These are phyloP conservation scores for Gallinago nigripennis DNA, from an alignment of 2,797 vertebrate species.

Conservation along the genomic window DNA sequence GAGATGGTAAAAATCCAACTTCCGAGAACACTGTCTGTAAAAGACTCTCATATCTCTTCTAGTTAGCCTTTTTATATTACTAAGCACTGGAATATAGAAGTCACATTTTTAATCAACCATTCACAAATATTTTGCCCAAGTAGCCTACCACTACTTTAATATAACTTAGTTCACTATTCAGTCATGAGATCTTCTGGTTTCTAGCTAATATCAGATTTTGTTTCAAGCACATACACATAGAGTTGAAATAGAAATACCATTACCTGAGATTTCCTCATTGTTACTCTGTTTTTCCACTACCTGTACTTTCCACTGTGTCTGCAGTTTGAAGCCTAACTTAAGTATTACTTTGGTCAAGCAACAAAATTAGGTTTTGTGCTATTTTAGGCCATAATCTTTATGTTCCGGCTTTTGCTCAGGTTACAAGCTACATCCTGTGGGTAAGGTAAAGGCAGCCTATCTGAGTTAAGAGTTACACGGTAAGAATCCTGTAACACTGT, in stretches of 20 bases:
- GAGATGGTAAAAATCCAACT: not conserved
- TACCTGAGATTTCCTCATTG: not conserved
- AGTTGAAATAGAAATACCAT: not conserved
- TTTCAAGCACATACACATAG: not conserved
- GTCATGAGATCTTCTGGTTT: not conserved
- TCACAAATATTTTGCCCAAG: not conserved
- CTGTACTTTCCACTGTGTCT: constrained; percentile 13
- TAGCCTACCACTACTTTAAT: not conserved
- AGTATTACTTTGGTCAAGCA: not conserved
- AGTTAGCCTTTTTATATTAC: not conserved
- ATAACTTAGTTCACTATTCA: not conserved
- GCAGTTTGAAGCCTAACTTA: not conserved
- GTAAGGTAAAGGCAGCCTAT: not conserved
- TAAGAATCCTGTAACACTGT: constrained; percentile 8
- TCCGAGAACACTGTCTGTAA: not conserved
- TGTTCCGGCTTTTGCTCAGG: not conserved
- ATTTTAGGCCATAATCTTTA: constrained; percentile 21
- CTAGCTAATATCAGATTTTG: not conserved
- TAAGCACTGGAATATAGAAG: not conserved
- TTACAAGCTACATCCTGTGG: constrained; percentile 22
- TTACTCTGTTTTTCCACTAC: constrained; percentile 29
- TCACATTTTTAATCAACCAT: not conserved
- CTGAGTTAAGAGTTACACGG: not conserved
- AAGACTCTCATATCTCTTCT: not conserved
- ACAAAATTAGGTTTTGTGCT: not conserved